Evolutionary conservation across 2,888 invertebrate species (phyloP), one percentile per base, ranked within the genome.

Genomic region (Acanthosepion esculentum): DNA sequence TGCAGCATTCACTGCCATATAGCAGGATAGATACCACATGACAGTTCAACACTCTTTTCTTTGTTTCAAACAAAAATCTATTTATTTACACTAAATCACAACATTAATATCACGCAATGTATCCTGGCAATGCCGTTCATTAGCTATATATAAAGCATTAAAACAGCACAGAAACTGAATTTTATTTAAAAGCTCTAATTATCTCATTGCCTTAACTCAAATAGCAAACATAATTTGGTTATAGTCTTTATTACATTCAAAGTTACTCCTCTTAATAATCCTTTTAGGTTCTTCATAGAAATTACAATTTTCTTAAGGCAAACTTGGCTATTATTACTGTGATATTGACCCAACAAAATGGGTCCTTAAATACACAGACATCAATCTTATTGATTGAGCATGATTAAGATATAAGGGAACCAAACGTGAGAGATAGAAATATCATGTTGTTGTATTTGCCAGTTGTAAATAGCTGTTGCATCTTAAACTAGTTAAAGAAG

Each of bases 301-400:
- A 12, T 78, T 78, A 78, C 78, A n/a, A 78, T 78, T n/a, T 78
- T 78, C 78, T 33, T 12, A n/a, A 78, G n/a, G n/a, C 78, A n/a
- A 78, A 15, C n/a, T 78, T 78, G 78, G 78, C n/a, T n/a, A n/a
- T 33, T 33, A 78, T 33, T 33, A 78, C n/a, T 15, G 2, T 33
- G 23, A 78, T n/a, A 78, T 33, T 6, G 78, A 78, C n/a, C 26
- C n/a, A 78, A 33, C n/a, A 10, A 78, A 78, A 78, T 78, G n/a
- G n/a, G 78, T 33, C n/a, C n/a, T 78, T 78, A n/a, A n/a, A 78
- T 15, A 33, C 12, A 18, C n/a, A 78, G 78, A 78, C n/a, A 78
- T n/a, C 78, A n/a, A 78, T 78, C 33, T 78, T 78, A 78, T 78
- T 78, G 78, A 78, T 78, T 78, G n/a, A 33, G n/a, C n/a, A 78